Conservation (phyloP, 2,797 vertebrate species). For the Fratercula arctica region DNA sequence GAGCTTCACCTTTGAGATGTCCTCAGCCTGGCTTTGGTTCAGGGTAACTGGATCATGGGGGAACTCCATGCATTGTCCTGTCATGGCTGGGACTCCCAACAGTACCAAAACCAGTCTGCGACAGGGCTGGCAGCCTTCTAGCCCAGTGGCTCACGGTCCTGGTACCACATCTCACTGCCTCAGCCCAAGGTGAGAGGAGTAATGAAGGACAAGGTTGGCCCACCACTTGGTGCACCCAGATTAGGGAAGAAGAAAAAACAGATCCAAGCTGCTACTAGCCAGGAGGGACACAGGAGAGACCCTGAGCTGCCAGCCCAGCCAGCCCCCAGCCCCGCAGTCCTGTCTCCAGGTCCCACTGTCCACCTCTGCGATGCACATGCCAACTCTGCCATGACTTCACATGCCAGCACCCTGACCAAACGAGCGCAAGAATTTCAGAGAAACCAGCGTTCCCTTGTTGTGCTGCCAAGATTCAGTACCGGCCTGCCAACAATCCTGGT, state of each 20-base stretch:
- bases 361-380: rapidly evolving
- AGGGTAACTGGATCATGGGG: background rate
- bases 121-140: background rate
- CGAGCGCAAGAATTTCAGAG: background rate
- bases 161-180: background rate
- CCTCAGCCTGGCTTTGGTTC: background rate
- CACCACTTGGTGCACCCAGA: background rate
- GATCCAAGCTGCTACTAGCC: background rate
- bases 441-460: background rate
- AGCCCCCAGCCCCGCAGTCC: background rate
- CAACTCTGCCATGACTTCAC: background rate
- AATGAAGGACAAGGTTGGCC: background rate
- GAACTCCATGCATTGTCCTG: rapidly evolving
- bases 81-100: background rate
- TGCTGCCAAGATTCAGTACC: background rate
- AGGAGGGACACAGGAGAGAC: background rate
- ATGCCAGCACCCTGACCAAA: background rate
- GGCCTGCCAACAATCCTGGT: background rate
- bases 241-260: background rate
- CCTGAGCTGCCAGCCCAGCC: background rate
- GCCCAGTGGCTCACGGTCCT: background rate
- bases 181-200: background rate
- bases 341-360: background rate
- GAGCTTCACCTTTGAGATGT: background rate
- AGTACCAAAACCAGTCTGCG: rapidly evolving